Percentiles rank a stretch among this genome's conserved stretches.
phyloP scores from a whole-genome alignment of 2,888 invertebrate genomes.

The Heliconius ismenius region DNA sequence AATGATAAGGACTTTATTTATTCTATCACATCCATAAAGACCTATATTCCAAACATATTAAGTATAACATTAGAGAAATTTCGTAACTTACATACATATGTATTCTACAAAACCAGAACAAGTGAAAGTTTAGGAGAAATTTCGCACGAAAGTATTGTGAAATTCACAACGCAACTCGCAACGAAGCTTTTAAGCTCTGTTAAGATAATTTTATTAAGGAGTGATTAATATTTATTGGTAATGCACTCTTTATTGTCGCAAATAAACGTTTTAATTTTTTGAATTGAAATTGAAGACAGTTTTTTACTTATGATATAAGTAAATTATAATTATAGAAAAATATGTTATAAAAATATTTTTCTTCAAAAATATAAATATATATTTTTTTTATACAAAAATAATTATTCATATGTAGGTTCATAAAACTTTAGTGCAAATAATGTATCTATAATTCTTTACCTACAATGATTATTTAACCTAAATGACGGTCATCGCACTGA shows the following conservation, averaged over 20 bases:
- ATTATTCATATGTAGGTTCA: neutral
- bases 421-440: neutral
- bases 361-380: too few species aligned
- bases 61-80: conserved; percentile 20
- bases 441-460: neutral
- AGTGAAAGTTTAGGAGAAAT: conserved; percentile 69
- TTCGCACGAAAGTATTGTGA: conserved; percentile 49
- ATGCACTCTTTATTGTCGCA: neutral
- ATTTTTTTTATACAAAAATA: neutral
- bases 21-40: neutral
- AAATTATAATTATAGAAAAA: too few species aligned
- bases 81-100: conserved; percentile 12
- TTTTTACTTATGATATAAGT: too few species aligned
- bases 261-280: neutral
- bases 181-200: conserved; percentile 35
- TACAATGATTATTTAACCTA: conserved; percentile 29
- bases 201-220: neutral
- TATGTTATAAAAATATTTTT: neutral
- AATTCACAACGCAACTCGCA: too few species aligned
- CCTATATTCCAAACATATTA: conserved; percentile 2
- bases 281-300: too few species aligned
- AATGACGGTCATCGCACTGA: conserved; percentile 42
- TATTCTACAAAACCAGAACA: conserved; percentile 55
- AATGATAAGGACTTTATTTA: too few species aligned
- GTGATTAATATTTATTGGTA: neutral